Evolutionary conservation across 53 echinoderm and acorn worm genomes (phyloP).

Genomic region (Antedon mediterranea): DNA sequence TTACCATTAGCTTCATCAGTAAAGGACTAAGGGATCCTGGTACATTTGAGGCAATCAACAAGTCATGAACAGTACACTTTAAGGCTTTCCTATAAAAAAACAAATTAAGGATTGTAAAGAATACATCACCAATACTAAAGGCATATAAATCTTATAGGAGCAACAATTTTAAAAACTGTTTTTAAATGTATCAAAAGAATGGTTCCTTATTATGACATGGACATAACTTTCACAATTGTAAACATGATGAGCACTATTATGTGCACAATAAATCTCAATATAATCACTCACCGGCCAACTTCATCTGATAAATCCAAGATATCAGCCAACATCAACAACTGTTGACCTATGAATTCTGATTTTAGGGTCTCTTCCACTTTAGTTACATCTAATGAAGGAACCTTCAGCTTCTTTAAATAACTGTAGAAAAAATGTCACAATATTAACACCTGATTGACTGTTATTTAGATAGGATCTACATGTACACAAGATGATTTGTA

Average conservation of each 20-base stretch:
- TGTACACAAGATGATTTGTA: no score
- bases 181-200: no score
- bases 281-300: conserved; percentile 76
- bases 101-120: background rate
- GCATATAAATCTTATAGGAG: no score
- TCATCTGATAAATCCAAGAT: conserved; percentile 82
- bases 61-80: conserved; percentile 48
- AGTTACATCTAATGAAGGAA: conserved; percentile 36
- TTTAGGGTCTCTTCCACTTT: conserved; percentile 60
- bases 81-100: conserved; percentile 47
- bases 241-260: background rate
- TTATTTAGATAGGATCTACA: no score
- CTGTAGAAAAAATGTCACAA: conserved; percentile 13
- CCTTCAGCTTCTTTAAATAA: conserved; percentile 42
- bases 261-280: background rate
- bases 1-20: conserved; percentile 45
- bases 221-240: background rate
- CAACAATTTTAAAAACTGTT: no score
- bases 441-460: background rate
- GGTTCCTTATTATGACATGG: no score
- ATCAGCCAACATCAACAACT: conserved; percentile 49
- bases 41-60: conserved; percentile 59
- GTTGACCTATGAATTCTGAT: conserved; percentile 70
- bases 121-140: no score
- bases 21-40: conserved; percentile 50